Conservation (phyloP, 2,888 invertebrate species). For the Amphipyra berbera region DNA sequence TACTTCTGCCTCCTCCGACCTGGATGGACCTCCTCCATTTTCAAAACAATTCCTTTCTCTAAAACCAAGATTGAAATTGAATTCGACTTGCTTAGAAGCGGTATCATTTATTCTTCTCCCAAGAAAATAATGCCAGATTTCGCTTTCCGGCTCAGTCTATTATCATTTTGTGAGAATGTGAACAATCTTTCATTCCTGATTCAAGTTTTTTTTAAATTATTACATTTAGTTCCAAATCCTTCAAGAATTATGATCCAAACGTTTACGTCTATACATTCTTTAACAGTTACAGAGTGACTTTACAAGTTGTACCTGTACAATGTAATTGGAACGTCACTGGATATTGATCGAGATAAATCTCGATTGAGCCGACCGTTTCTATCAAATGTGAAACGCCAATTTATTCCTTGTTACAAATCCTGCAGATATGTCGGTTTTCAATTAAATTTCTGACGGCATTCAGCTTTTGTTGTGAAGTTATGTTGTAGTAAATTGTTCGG, state of each 20-base stretch:
- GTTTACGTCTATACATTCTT: slow-evolving; percentile 55
- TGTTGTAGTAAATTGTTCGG: slow-evolving; percentile 44
- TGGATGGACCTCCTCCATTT: too few species aligned
- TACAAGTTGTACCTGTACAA: slow-evolving; percentile 70
- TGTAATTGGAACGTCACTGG: slow-evolving; percentile 86
- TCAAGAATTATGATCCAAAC: slow-evolving; percentile 10
- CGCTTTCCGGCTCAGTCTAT: too few species aligned
- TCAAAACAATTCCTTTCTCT: too few species aligned
- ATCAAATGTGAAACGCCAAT: slow-evolving; percentile 67
- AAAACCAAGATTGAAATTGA: too few species aligned
- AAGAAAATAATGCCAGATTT: too few species aligned
- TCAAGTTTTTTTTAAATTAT: too few species aligned
- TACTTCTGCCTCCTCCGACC: too few species aligned
- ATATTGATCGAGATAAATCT: slow-evolving; percentile 85
- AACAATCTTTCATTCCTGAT: too few species aligned
- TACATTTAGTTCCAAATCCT: too few species aligned
- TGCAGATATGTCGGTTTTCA: slow-evolving; percentile 61
- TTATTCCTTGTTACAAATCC: slow-evolving; percentile 66
- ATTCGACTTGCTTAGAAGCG: too few species aligned
- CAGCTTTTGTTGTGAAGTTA: slow-evolving; percentile 50
- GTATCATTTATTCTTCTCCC: too few species aligned
- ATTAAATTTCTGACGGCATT: slow-evolving; percentile 56
- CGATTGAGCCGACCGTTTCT: slow-evolving; percentile 72
- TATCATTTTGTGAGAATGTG: too few species aligned
- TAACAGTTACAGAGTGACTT: slow-evolving; percentile 65